These are phyloP conservation scores for Ascaphus truei DNA, from an alignment of 2,113 vertebrate genomes.

Conservation along the genomic window DNA sequence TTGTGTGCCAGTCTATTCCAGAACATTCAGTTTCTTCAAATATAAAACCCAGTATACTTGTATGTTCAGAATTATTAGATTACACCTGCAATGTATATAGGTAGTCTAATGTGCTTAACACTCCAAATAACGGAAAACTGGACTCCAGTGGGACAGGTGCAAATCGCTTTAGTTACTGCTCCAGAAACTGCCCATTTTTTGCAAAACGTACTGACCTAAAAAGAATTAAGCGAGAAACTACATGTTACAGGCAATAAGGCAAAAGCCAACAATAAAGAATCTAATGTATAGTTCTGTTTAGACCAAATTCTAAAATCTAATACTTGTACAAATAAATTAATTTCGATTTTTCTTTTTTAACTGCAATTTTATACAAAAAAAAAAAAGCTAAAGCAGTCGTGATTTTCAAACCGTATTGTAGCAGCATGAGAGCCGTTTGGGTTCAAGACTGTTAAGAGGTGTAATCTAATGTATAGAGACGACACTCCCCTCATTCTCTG, in stretches of 20 bases:
- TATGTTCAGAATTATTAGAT: conserved; percentile 75
- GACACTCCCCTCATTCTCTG: conserved; percentile 37
- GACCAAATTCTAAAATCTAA: conserved; percentile 63
- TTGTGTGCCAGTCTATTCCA: conserved; percentile 85
- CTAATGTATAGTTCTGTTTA: conserved; percentile 54
- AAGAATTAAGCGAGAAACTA: conserved; percentile 51
- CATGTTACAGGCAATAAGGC: conserved; percentile 60
- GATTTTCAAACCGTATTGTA: conserved; percentile 70
- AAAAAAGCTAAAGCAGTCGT: conserved; percentile 65
- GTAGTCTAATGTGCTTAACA: conserved; percentile 44
- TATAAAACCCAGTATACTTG: conserved; percentile 73
- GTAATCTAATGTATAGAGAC: conserved; percentile 81
- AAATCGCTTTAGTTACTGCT: conserved; percentile 49
- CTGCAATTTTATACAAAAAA: conserved; percentile 60
- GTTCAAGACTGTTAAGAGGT: conserved; percentile 77
- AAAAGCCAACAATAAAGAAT: conserved; percentile 52
- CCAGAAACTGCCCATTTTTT: conserved; percentile 42
- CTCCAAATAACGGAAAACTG: conserved; percentile 43
- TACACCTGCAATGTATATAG: conserved; percentile 62
- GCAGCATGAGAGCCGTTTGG: conserved; percentile 71
- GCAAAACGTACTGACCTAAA: conserved; percentile 48
- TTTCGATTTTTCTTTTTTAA: conserved; percentile 60
- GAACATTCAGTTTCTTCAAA: conserved; percentile 67
- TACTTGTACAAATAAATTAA: conserved; percentile 58
- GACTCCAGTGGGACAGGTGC: conserved; percentile 37